phyloP scores from a whole-genome alignment of 2,797 vertebrate genomes.

The Odontamblyopus lacepedii region DNA sequence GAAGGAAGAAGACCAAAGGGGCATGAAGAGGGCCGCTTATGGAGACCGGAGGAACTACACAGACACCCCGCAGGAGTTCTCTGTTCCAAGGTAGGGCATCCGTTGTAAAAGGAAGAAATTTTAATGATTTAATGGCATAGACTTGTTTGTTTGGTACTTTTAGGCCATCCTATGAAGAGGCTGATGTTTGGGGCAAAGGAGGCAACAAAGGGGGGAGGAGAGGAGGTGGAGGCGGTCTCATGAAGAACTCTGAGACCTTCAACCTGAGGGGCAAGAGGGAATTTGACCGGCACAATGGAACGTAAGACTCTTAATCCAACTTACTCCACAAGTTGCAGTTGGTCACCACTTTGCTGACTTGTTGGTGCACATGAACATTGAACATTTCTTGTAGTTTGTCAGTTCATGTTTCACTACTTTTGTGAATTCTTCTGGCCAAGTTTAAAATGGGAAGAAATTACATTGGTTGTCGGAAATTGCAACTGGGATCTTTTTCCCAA shows the following conservation, averaged over 20 bases:
- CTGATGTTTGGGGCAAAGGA: constrained; percentile 65
- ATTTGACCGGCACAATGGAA: constrained; percentile 83
- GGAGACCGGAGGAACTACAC: constrained; percentile 64
- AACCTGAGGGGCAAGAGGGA: constrained; percentile 83
- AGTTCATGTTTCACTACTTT: too few relatives aligned
- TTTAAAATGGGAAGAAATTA: too few relatives aligned
- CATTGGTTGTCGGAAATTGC: too few relatives aligned
- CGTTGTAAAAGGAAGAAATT: not conserved
- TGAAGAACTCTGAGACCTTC: constrained; percentile 73
- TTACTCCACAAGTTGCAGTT: too few relatives aligned
- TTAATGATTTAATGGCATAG: not conserved
- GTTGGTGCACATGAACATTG: too few relatives aligned
- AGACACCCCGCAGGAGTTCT: constrained; percentile 65
- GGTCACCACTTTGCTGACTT: too few relatives aligned
- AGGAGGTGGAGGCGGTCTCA: constrained; percentile 69
- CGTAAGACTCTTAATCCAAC: constrained; percentile 51
- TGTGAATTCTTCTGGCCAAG: too few relatives aligned
- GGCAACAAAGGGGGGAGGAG: constrained; percentile 63
- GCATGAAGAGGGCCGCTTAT: constrained; percentile 61
- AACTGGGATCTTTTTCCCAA: too few relatives aligned
- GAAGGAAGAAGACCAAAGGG: constrained; percentile 62
- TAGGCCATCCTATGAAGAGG: constrained; percentile 63
- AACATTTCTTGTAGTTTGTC: too few relatives aligned
- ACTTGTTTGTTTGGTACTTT: not conserved
- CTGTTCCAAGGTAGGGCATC: constrained; percentile 70